Evolutionary conservation across 37 sponge, comb jelly and placozoan genomes (phyloP).

Genomic region (Chondrosia reniformis): DNA sequence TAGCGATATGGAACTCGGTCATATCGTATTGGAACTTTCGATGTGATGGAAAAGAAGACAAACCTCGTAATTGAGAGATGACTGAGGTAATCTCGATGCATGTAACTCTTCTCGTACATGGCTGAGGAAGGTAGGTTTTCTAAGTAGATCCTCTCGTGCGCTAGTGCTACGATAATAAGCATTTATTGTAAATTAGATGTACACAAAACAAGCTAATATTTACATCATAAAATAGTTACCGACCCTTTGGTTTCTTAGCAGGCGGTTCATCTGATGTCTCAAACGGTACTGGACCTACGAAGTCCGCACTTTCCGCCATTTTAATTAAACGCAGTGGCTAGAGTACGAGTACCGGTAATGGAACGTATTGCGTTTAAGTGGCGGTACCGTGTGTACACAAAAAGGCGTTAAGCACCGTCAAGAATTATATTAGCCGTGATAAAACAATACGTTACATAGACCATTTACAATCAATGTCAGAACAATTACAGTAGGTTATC

Average conservation of each 20-base stretch:
- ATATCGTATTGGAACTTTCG: too few relatives aligned
- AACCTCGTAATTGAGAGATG: conserved; percentile 70
- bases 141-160: conserved; percentile 67
- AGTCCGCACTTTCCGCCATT: conserved; percentile 45
- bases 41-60: conserved; percentile 4
- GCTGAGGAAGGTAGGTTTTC: conserved; percentile 81
- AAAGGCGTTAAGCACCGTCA: too few relatives aligned
- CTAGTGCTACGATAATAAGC: conserved; percentile 63
- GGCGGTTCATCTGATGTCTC: neutral
- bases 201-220: neutral
- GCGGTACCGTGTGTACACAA: too few relatives aligned
- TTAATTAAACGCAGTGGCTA: too few relatives aligned
- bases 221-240: too few relatives aligned
- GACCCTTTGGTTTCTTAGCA: conserved; percentile 28
- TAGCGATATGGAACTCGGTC: too few relatives aligned
- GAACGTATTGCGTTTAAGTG: too few relatives aligned
- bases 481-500: too few relatives aligned
- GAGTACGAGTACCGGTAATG: too few relatives aligned
- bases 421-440: too few relatives aligned
- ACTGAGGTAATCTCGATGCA: conserved; percentile 89
- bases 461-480: too few relatives aligned
- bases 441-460: too few relatives aligned
- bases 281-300: conserved; percentile 48
- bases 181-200: neutral
- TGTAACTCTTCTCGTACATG: conserved; percentile 92